Evolutionary conservation across 2,113 vertebrate genomes (phyloP).

Genomic region (Onychostoma macrolepis): DNA sequence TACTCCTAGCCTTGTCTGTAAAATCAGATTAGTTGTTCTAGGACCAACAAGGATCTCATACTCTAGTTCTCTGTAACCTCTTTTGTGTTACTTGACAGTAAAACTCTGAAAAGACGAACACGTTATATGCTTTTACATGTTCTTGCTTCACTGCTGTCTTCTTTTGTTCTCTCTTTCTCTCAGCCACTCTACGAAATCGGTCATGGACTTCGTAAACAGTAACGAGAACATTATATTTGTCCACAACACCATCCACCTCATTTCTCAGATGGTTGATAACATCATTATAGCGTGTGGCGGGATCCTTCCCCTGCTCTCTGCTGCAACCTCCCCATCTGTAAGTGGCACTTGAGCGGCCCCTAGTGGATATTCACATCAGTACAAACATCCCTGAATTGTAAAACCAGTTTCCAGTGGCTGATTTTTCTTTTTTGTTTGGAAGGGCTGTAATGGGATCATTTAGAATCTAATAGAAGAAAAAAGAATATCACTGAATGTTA

Average conservation of each 20-base stretch:
- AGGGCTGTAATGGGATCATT: background rate
- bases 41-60: background rate
- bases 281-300: constrained; percentile 99
- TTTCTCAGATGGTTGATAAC: constrained; percentile 99
- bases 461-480: background rate
- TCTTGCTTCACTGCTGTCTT: background rate
- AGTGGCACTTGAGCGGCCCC: constrained; percentile 78
- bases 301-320: constrained; percentile 95
- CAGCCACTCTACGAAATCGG: constrained; percentile 98
- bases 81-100: background rate
- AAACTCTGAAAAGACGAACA: background rate
- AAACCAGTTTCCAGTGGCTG: background rate
- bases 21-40: background rate
- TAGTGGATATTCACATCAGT: constrained; percentile 61
- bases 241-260: constrained; percentile 99
- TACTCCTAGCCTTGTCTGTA: background rate
- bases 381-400: background rate
- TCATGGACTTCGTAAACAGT: constrained; percentile 99
- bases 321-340: constrained; percentile 98
- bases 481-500: background rate
- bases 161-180: constrained; percentile 58
- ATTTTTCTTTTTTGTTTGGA: background rate
- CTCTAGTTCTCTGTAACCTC: background rate
- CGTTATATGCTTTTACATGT: background rate
- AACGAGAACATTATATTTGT: constrained; percentile 99